Base-by-base conservation (phyloP, 2,888 invertebrate genomes). In the Yponomeuta plumbellus region DNA sequence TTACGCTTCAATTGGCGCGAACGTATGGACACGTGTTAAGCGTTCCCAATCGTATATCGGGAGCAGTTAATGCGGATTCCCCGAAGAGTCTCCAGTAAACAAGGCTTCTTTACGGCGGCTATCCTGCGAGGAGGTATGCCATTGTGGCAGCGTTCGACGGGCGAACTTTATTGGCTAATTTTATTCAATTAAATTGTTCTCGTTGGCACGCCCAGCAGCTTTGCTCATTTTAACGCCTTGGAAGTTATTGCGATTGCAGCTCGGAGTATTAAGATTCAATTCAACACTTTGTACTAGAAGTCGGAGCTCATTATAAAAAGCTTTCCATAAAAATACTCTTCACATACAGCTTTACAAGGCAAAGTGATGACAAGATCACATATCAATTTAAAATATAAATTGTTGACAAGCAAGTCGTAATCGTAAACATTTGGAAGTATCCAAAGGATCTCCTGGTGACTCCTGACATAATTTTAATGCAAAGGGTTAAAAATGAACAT, bases 181-280 rank as follows among this genome's bases (percentile, higher is more conserved):
- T 90, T 84, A 85, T 89, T 87, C 90, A 89, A 90, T 90, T 89
- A 89, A 88, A 89, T 86, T 86, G 88, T 88, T 87, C 83, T 76
- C 76, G 77, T 75, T 78, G 80, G 74, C 76, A 75, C 80, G 76
- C 71, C 78, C 77, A 74, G 76, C 76, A 74, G 71, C 71, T 74
- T 70, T 73, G 75, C 73, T 78, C 80, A 78, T 83, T 85, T 87
- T 85, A 86, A 82, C 87, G 84, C 86, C 80, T 83, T 70, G 77
- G 73, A 81, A 86, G 81, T 86, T 85, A 87, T 85, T 81, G 84
- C 67, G 61, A 67, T 63, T 52, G 44, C 82, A 61, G 61, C 57
- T 58, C 59, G 64, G 59, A 67, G 66, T 67, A 70, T 71, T 71
- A 70, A 70, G 67, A 65, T 58, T 34, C 63, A 11, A 52, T 52